Evolutionary conservation across 2,888 invertebrate genomes (phyloP), one percentile per base, ranked within the genome.

Genomic region (Drosophila paranaensis): DNA sequence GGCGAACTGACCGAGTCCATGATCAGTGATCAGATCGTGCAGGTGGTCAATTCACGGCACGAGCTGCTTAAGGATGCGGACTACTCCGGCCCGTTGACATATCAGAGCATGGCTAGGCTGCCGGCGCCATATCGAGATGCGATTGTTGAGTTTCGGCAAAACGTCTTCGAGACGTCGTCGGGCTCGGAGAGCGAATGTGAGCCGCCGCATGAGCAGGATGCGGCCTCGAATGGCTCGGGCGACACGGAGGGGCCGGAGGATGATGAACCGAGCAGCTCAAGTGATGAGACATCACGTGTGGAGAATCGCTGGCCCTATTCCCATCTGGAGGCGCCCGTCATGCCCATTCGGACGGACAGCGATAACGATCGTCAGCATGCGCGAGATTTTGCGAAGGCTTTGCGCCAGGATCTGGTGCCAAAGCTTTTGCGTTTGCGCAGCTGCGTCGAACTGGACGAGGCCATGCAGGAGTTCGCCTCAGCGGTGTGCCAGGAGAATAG

Each of bases 391-490:
- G 95, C 97, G 0, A 95, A 96, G 88, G 96, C 96, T 0, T 91
- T 98, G 30, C 95, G 95, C 71, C 94, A 95, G 71, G 95, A 96
- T 66, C 93, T 97, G 45, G 93, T 98, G 13, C 97, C 97, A 0
- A 95, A 96, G 89, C 93, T 98, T 2, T 92, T 97, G 51, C 94
- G 95, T 30, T 93, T 97, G 2, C 94, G 96, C 73, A 97, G 97
- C 79, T 96, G 97, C 63, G 96, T 97, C 78, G 97, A 98, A 92
- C 95, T 98, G 27, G 98, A 98, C 89, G 97, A 97, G 91, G 96
- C 97, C 0, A 94, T 98, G 92, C 98, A 98, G 93, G 96, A 97
- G 90, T 98, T 98, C 89, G 96, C 98, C 2, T 98, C 98, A 0
- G 95, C 96, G 74, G 97, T 97, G 85, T 98, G 98, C 92, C 96